Percentiles rank a stretch among this genome's conserved stretches.
These are phyloP conservation scores for Corythornis cristatus DNA, from an alignment of 2,113 vertebrate species.

Conservation along the genomic window DNA sequence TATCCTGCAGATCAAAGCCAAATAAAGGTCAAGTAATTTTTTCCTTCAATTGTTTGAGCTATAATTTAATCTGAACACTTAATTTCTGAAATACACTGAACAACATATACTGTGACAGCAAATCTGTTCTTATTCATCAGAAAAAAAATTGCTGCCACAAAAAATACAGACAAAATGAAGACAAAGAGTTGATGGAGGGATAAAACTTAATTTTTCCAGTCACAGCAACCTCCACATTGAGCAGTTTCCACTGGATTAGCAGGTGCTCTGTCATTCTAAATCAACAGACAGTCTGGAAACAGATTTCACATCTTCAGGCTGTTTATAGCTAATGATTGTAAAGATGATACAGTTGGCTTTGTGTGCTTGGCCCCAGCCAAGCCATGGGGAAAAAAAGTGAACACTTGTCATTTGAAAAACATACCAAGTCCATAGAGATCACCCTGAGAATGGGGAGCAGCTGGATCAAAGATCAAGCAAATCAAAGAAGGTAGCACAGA, in stretches of 20 bases:
- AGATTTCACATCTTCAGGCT: slow-evolving; percentile 11
- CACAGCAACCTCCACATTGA: background rate
- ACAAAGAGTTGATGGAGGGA: background rate
- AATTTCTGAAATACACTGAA: slow-evolving; percentile 14
- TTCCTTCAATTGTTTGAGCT: background rate
- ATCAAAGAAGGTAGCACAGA: background rate
- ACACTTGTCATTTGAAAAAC: background rate
- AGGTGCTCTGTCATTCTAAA: slow-evolving; percentile 16
- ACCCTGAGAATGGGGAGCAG: background rate
- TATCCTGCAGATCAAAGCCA: background rate
- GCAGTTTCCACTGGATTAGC: background rate
- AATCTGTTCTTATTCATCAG: background rate
- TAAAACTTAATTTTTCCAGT: slow-evolving; percentile 14
- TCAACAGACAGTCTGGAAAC: slow-evolving; percentile 42
- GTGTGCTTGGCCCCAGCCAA: background rate
- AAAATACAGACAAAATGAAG: slow-evolving; percentile 16
- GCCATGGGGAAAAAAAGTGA: background rate
- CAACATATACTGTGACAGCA: background rate
- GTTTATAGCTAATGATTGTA: background rate
- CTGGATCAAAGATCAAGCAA: background rate
- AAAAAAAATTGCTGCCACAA: background rate
- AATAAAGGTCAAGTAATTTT: background rate
- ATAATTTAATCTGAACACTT: background rate
- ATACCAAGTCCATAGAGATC: background rate
- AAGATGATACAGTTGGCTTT: background rate